phyloP scores from a whole-genome alignment of 2,888 invertebrate genomes.

The Athetis lepigone region DNA sequence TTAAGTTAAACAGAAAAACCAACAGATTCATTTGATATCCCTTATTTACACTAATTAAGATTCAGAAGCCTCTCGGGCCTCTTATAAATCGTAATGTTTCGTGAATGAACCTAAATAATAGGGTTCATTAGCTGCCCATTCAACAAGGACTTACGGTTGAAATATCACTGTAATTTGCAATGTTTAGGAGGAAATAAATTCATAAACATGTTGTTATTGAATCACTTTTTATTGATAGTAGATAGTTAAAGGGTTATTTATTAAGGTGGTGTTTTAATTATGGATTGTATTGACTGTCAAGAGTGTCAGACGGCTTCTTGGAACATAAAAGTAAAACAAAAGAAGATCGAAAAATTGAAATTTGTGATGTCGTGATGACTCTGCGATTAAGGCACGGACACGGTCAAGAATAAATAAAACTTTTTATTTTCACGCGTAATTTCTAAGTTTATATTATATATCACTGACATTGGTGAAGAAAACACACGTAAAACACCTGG shows the following conservation, averaged over 20 bases:
- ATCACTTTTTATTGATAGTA: conserved; percentile 15
- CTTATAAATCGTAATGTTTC: conserved; percentile 53
- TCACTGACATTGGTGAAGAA: no score
- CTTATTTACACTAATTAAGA: conserved; percentile 47
- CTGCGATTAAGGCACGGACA: no score
- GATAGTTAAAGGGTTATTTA: conserved; percentile 25
- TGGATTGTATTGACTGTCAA: no score
- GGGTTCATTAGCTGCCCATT: conserved; percentile 53
- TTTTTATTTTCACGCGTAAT: no score
- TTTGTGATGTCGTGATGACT: no score
- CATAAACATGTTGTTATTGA: conserved; percentile 25
- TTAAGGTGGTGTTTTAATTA: no score
- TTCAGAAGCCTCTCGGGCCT: conserved; percentile 39
- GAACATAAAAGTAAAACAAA: no score
- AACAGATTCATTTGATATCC: conserved; percentile 27
- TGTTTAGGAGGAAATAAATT: conserved; percentile 41
- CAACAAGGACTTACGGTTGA: conserved; percentile 44
- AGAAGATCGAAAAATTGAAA: no score
- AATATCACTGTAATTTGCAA: conserved; percentile 54
- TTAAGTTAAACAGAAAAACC: not conserved
- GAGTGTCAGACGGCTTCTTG: no score
- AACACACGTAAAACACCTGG: no score
- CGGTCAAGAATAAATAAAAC: no score
- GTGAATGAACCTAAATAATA: conserved; percentile 49
- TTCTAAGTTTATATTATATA: no score